Conservation (phyloP, 2,888 invertebrate genomes). For the Drosophila suboccidentalis region DNA sequence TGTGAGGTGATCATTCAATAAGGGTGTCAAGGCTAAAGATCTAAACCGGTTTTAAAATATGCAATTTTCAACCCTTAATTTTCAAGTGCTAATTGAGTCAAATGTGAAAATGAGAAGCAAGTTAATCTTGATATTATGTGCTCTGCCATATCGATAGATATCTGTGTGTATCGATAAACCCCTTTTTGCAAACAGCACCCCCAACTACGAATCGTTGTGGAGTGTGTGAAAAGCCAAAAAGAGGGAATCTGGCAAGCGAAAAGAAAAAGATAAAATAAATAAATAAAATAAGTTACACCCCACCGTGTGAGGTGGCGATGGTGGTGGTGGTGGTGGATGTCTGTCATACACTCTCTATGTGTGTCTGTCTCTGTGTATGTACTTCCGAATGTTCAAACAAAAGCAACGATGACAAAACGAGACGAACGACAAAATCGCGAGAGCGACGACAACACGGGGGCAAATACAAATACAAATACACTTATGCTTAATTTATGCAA, state of each 20-base stretch:
- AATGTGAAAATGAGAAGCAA: constrained; percentile 4
- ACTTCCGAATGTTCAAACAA: constrained; percentile 73
- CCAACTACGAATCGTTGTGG: constrained; percentile 24
- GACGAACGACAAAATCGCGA: constrained; percentile 37
- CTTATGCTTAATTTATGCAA: constrained; percentile 81
- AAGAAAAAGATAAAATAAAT: constrained; percentile 37
- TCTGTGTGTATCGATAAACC: constrained; percentile 39
- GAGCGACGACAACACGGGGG: constrained; percentile 47
- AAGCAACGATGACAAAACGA: constrained; percentile 63
- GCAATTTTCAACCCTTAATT: constrained; percentile 13
- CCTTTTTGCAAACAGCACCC: constrained; percentile 7
- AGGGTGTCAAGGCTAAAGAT: constrained; percentile 16
- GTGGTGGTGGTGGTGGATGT: constrained; percentile 22
- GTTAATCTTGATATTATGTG: constrained; percentile 16
- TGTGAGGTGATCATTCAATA: constrained; percentile 11
- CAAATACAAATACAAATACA: constrained; percentile 66
- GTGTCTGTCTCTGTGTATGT: constrained; percentile 30
- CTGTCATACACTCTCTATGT: constrained; percentile 53
- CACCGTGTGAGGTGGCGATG: constrained; percentile 26
- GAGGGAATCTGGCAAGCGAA: constrained; percentile 49
- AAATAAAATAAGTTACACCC: constrained; percentile 65
- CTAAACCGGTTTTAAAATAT: neutral
- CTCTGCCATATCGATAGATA: constrained; percentile 28
- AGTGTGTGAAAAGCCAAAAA: constrained; percentile 52
- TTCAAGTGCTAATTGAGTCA: constrained; percentile 18